Base-by-base conservation (phyloP, 2,888 invertebrate species). In the Eulithis prunata region DNA sequence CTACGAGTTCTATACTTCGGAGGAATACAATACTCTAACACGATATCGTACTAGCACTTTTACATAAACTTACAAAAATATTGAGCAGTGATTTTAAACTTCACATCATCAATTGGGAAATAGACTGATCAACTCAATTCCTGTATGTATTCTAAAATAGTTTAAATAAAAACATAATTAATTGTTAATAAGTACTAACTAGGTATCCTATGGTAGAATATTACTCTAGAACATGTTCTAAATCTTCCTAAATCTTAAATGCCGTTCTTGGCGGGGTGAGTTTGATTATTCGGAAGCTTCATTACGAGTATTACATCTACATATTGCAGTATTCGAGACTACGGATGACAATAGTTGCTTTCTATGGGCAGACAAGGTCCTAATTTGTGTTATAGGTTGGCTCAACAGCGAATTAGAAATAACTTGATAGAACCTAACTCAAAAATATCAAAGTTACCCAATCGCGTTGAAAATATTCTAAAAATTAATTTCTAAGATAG, bases 71-170 rank as follows among this genome's bases (percentile, higher is more conserved):
- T 41, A 28, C 41, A 10, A 28, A 52, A 43, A 47, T 55, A 46
- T 46, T 38, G 47, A 54, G 62, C 55, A 62, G 41, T 55, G 57
- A 38, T 46, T 57, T 53, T 38, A n/a, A n/a, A 62, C 13, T n/a
- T 12, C 38, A 56, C 1, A 10, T 59, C 36, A 46, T 46, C 32
- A 32, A 49, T 57, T 59, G 56, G 51, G 36, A 60, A 64, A 64
- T 64, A 61, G 52, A 60, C 60, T 57, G 56, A 61, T 46, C 21
- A 56, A 61, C 49, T 49, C 36, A 60, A 56, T n/a, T 41, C 36
- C 32, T 55, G 11, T 51, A 59, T 55, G 11, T 51, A 59, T 56
- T 45, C n/a, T 58, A 60, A 60, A 54, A 54, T 61, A 53, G 51
- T 38, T 46, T 21, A 43, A 21, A 7, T 64, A 59, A 32, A 5